These are phyloP conservation scores for Leuctra nigra DNA, from an alignment of 2,888 invertebrate genomes.

Conservation along the genomic window DNA sequence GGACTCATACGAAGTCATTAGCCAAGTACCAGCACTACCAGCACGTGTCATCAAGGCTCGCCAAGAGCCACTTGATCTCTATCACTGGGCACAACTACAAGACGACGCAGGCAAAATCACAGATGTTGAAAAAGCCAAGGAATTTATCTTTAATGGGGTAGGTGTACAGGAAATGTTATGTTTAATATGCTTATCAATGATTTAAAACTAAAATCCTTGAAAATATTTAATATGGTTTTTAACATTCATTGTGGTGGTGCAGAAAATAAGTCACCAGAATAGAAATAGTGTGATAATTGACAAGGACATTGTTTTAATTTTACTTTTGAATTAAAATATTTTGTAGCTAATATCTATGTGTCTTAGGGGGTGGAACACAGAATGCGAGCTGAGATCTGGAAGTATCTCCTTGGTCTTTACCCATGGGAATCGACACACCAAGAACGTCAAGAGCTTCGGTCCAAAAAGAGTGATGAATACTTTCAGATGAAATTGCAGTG, in stretches of 20 bases:
- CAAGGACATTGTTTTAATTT: too few species aligned
- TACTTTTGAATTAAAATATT: too few species aligned
- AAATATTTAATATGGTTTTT: too few species aligned
- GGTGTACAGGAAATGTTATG: slow-evolving; percentile 35
- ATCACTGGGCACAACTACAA: slow-evolving; percentile 77
- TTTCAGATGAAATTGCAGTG: slow-evolving; percentile 95
- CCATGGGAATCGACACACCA: slow-evolving; percentile 73
- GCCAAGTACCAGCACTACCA: slow-evolving; percentile 53
- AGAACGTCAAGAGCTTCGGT: slow-evolving; percentile 61
- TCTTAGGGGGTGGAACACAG: slow-evolving; percentile 69
- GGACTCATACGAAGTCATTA: slow-evolving; percentile 57
- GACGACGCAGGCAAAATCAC: slow-evolving; percentile 74
- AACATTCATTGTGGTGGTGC: too few species aligned
- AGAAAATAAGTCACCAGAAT: too few species aligned
- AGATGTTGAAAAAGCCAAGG: slow-evolving; percentile 70
- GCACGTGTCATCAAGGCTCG: slow-evolving; percentile 60
- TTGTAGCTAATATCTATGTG: too few species aligned
- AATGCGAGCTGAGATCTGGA: slow-evolving; percentile 85
- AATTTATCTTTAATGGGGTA: slow-evolving; percentile 88
- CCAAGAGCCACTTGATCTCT: slow-evolving; percentile 63
- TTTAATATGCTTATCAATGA: too few species aligned
- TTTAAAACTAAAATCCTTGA: too few species aligned
- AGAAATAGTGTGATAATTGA: too few species aligned
- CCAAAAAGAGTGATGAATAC: slow-evolving; percentile 76
- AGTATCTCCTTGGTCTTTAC: slow-evolving; percentile 83